Evolutionary conservation across 2,113 vertebrate species (phyloP).

Genomic region (Gambusia holbrooki): DNA sequence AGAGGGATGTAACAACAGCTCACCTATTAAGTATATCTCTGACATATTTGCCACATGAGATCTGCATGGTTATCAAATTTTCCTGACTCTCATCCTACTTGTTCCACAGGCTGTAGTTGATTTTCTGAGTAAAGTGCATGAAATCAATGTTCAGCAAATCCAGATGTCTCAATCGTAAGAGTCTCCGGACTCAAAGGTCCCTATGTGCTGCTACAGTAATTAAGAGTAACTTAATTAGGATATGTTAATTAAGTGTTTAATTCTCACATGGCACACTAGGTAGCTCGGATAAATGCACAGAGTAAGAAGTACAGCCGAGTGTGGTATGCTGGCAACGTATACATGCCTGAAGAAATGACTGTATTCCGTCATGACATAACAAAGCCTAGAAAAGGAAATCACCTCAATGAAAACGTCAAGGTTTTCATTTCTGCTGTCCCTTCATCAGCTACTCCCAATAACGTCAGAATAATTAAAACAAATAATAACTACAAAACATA

Average conservation of each 20-base stretch:
- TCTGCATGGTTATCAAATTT: too few relatives aligned
- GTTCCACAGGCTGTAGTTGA: not conserved
- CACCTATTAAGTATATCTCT: too few relatives aligned
- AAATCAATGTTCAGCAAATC: constrained; percentile 4
- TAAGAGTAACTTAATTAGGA: constrained; percentile 56
- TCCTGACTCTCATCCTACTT: too few relatives aligned
- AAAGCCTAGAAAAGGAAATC: too few relatives aligned
- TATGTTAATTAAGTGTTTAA: constrained; percentile 37
- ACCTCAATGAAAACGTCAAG: not conserved
- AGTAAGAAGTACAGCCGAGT: not conserved
- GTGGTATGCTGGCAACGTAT: not conserved
- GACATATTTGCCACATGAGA: too few relatives aligned
- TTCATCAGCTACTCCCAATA: not conserved
- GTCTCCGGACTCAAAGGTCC: constrained; percentile 37
- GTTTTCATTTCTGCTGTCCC: not conserved
- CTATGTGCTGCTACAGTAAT: constrained; percentile 42
- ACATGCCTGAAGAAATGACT: not conserved
- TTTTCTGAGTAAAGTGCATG: not conserved
- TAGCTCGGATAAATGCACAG: not conserved
- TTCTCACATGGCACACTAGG: constrained; percentile 13
- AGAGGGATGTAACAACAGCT: too few relatives aligned
- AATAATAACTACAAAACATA: too few relatives aligned
- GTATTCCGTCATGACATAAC: not conserved
- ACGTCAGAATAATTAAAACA: not conserved
- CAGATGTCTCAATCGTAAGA: constrained; percentile 16